Conservation (phyloP, 2,113 vertebrate genomes). For the Chiloscyllium plagiosum region DNA sequence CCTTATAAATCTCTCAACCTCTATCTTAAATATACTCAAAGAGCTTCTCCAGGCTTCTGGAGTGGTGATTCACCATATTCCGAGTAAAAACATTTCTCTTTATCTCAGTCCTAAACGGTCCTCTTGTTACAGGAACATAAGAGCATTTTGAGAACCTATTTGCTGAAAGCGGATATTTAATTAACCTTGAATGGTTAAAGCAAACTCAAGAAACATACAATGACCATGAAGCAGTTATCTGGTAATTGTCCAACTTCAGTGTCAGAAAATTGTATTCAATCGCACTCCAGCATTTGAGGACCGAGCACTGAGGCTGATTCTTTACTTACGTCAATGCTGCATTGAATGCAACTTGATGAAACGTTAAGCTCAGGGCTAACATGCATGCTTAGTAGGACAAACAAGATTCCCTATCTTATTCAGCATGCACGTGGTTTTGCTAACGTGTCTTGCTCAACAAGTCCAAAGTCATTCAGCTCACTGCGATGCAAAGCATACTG, state of each 20-base stretch:
- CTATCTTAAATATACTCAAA: too few species aligned
- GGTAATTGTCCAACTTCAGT: background rate
- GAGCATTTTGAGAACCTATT: background rate
- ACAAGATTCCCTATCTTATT: background rate
- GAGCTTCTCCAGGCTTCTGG: too few species aligned
- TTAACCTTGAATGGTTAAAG: background rate
- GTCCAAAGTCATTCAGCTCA: background rate
- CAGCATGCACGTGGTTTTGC: too few species aligned
- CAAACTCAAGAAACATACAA: background rate
- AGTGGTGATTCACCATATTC: too few species aligned
- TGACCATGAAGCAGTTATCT: background rate
- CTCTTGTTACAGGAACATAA: too few species aligned
- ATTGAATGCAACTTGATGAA: background rate
- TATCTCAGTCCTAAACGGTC: too few species aligned
- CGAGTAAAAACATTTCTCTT: too few species aligned
- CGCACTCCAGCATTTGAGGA: background rate
- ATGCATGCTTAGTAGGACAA: background rate
- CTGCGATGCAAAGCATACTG: background rate
- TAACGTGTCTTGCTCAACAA: background rate
- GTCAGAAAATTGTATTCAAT: background rate
- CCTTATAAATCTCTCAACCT: too few species aligned
- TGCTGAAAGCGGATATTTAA: background rate
- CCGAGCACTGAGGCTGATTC: background rate
- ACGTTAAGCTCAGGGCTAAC: background rate
- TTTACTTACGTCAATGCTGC: background rate